A percentile compares a stretch with the other conserved stretches of the same genome.
phyloP scores from a whole-genome alignment of 92 coral and sea anemone genomes.

The Blastomussa wellsi region DNA sequence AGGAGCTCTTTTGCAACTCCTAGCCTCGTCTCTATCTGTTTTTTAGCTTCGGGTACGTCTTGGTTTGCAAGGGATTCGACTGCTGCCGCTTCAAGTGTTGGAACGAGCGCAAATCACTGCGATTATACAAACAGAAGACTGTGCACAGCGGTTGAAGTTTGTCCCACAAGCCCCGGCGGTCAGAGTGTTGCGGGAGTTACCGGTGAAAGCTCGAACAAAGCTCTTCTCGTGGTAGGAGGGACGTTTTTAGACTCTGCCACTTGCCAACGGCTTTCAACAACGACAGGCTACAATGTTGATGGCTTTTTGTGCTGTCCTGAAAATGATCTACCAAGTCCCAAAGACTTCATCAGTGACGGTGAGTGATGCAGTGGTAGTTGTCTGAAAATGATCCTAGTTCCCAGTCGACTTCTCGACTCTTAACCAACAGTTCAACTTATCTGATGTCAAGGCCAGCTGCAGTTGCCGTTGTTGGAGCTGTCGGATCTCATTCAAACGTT shows the following conservation, averaged over 20 bases:
- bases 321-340: constrained; percentile 24
- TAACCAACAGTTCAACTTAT: neutral
- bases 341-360: constrained; percentile 37
- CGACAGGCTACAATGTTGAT: constrained; percentile 13
- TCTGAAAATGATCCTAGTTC: neutral
- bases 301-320: constrained; percentile 38
- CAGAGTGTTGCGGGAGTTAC: constrained; percentile 38
- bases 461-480: no score
- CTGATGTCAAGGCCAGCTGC: no score
- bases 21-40: no score
- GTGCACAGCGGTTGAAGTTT: constrained; percentile 43
- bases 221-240: constrained; percentile 25
- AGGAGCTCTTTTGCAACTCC: neutral
- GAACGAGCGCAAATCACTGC: constrained; percentile 19
- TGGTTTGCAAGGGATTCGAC: constrained; percentile 31
- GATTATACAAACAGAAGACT: constrained; percentile 32
- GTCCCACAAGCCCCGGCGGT: constrained; percentile 36
- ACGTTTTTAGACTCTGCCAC: constrained; percentile 33
- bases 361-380: neutral
- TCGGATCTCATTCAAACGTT: no score
- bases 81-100: neutral
- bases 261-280: constrained; percentile 12
- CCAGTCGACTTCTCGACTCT: neutral
- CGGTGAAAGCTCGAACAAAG: constrained; percentile 24
- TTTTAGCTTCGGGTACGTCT: constrained; percentile 20